Evolutionary conservation across 2,797 vertebrate genomes (phyloP).

Genomic region (Alosa sapidissima): DNA sequence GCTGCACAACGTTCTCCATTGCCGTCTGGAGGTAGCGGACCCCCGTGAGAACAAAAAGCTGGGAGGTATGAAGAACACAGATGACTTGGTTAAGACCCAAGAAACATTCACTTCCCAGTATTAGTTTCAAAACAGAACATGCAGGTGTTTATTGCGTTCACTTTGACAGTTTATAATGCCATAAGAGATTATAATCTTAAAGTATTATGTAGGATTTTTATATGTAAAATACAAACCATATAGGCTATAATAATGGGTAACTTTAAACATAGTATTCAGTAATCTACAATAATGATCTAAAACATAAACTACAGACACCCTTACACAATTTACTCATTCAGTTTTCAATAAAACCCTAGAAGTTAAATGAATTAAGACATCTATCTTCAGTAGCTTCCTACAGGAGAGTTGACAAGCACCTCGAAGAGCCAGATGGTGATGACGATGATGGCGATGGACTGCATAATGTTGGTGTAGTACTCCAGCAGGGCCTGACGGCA

Average conservation of each 20-base stretch:
- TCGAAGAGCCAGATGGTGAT: slow-evolving; percentile 88
- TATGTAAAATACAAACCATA: not conserved
- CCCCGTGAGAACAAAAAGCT: slow-evolving; percentile 85
- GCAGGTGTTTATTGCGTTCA: not conserved
- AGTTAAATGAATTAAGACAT: not conserved
- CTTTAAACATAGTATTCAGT: not conserved
- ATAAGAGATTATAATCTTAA: not conserved
- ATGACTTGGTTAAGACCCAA: not conserved
- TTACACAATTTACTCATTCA: no score
- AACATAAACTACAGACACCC: no score
- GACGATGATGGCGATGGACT: slow-evolving; percentile 76
- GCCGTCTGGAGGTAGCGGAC: slow-evolving; percentile 88
- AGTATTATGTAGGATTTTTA: not conserved
- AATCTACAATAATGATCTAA: no score
- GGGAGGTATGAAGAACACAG: slow-evolving; percentile 36
- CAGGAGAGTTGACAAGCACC: slow-evolving; percentile 61
- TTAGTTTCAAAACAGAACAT: not conserved
- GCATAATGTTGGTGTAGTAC: slow-evolving; percentile 81
- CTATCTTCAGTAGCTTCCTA: not conserved
- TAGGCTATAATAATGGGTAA: not conserved
- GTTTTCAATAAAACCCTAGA: not conserved
- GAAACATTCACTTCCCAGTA: not conserved
- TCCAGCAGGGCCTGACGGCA: slow-evolving; percentile 82
- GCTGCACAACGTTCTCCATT: slow-evolving; percentile 81
- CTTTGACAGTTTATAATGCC: not conserved